Conservation (phyloP, 2,888 invertebrate genomes). For the Agonopterix heracliana region DNA sequence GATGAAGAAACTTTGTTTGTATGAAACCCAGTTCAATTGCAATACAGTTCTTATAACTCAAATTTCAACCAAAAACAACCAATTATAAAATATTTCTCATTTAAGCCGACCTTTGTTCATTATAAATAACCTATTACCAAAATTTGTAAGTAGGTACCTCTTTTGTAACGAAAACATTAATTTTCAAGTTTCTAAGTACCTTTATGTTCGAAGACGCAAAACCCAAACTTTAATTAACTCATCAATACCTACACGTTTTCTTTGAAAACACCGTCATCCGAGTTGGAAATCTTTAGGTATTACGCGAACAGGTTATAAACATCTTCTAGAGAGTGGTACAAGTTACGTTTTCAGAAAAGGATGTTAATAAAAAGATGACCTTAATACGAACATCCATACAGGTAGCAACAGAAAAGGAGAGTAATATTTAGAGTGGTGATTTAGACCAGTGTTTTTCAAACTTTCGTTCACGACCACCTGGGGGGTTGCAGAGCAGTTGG, state of each 20-base stretch:
- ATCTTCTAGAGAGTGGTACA: conserved; percentile 22
- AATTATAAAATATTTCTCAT: no score
- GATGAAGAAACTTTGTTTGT: no score
- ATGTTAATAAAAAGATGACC: background rate
- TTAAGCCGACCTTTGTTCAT: background rate
- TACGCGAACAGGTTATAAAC: conserved; percentile 38
- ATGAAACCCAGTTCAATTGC: no score
- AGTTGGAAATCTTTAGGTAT: conserved; percentile 40
- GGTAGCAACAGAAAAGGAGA: no score
- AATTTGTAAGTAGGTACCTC: background rate
- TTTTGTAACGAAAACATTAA: conserved; percentile 11
- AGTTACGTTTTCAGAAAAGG: conserved; percentile 4
- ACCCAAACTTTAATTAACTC: conserved; percentile 47
- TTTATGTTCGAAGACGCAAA: conserved; percentile 15
- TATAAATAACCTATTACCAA: background rate
- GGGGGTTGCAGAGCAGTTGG: no score
- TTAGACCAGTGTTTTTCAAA: no score
- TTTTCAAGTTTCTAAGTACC: conserved; percentile 9
- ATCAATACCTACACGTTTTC: conserved; percentile 50
- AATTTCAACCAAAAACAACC: no score
- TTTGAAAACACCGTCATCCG: conserved; percentile 41
- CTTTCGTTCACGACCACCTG: no score
- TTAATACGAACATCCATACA: no score
- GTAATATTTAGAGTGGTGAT: no score
- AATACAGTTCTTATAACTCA: no score